A percentile compares a stretch with the other conserved stretches of the same genome.
Conservation (phyloP, 1,140 invertebrate species). For the Pectinophora gossypiella region DNA sequence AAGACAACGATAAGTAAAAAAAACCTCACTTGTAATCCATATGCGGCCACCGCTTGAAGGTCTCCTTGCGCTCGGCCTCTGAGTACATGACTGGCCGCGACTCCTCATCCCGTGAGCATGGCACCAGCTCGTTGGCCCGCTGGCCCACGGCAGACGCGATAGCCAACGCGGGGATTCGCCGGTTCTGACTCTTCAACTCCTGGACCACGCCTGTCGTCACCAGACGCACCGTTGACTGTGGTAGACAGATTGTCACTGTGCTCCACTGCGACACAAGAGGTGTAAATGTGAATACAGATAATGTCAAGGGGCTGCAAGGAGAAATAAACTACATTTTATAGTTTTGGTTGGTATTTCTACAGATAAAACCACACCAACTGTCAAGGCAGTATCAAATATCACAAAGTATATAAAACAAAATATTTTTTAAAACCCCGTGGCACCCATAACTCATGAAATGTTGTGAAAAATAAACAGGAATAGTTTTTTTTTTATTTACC, state of each 20-base stretch:
- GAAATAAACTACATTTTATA: neutral
- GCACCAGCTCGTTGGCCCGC: slow-evolving; percentile 84
- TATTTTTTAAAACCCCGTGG: too few relatives aligned
- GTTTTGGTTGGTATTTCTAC: neutral
- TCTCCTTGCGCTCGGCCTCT: slow-evolving; percentile 91
- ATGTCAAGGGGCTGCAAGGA: too few relatives aligned
- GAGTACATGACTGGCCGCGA: slow-evolving; percentile 91
- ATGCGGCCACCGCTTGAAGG: slow-evolving; percentile 95
- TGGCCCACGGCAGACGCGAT: slow-evolving; percentile 93
- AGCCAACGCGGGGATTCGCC: slow-evolving; percentile 88
- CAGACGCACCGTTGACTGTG: slow-evolving; percentile 84
- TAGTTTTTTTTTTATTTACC: too few relatives aligned
- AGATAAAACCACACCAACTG: neutral
- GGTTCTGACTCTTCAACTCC: slow-evolving; percentile 88
- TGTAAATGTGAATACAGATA: too few relatives aligned
- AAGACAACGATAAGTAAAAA: too few relatives aligned
- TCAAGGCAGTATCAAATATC: too few relatives aligned
- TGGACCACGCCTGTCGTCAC: slow-evolving; percentile 87
- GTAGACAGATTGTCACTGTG: slow-evolving; percentile 88
- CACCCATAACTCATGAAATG: too few relatives aligned
- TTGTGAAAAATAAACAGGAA: too few relatives aligned
- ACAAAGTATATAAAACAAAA: too few relatives aligned
- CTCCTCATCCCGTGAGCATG: slow-evolving; percentile 74
- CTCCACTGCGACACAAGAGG: too few relatives aligned
- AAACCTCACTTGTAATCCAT: slow-evolving; percentile 96